Evolutionary conservation across 2,888 invertebrate genomes (phyloP), one percentile per base, ranked within the genome.

Genomic region (Ophraella communa): DNA sequence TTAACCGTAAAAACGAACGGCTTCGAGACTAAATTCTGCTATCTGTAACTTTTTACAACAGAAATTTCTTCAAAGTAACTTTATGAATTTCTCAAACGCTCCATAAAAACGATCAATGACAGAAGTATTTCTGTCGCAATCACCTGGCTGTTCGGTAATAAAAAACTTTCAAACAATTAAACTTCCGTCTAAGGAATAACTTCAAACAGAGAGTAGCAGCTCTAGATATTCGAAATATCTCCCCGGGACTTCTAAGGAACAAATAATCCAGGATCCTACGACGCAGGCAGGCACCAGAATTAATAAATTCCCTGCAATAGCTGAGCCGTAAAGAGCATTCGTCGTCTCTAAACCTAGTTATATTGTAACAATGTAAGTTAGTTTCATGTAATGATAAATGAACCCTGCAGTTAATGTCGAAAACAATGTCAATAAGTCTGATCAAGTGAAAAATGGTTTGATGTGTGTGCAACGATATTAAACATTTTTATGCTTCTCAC

Each of bases 151-250:
- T 53, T 45, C 21, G 60, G 52, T 21, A 53, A 60, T 60, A 60
- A 60, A 60, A 60, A 60, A 60, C 60, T 60, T 53, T 52, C 44
- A 53, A 52, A 53, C 60, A 60, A 60, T 60, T 60, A 60, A 60
- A 60, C 60, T 60, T 60, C 60, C 52, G 39, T 53, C 60, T 52
- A 27, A 42, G 27, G 51, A 51, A 24, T 59, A 59, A 63, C 63
- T 63, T 58, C 58, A 63, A 63, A 63, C 58, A 53, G 42, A 53
- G 42, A 58, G 58, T 56, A 64, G 53, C 52, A 53, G 24, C 42
- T 52, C 52, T 44, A 60, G 59, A 64, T 64, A 64, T 64, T 59
- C 59, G 64, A 64, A 64, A 64, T 64, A 64, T 59, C 64, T 59
- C 53, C 54, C 64, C 58, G 59, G 42, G 52, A 57, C 59, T 59